Percentiles rank a stretch among this genome's conserved stretches.
Conservation (phyloP, 1,140 invertebrate genomes). For the Papilio polytes region DNA sequence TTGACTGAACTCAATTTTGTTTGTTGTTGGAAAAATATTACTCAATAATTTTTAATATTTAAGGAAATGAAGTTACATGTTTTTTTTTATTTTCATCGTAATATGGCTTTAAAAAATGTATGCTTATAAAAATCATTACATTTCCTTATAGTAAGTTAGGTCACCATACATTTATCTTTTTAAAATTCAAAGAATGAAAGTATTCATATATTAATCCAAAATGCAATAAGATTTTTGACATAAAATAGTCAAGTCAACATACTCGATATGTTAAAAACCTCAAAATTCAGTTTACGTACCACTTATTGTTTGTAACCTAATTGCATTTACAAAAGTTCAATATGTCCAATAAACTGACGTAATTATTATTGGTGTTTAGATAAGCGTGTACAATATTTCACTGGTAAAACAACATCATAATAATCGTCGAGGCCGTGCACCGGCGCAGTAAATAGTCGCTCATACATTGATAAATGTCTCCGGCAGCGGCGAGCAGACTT, state of each 20-base stretch:
- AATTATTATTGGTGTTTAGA: slow-evolving; percentile 26
- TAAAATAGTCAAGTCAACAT: no score
- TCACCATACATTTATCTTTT: no score
- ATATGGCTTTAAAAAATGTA: no score
- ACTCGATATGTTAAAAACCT: no score
- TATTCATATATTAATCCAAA: no score
- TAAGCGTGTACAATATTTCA: slow-evolving; percentile 41
- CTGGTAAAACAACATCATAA: slow-evolving; percentile 53
- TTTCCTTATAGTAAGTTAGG: no score
- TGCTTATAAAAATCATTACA: no score
- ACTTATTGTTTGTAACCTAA: no score
- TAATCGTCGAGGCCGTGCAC: slow-evolving; percentile 51
- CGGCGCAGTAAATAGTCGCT: slow-evolving; percentile 49
- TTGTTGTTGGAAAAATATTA: slow-evolving; percentile 3
- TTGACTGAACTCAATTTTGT: slow-evolving; percentile 42
- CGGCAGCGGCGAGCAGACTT: slow-evolving; percentile 52
- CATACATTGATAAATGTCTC: slow-evolving; percentile 60
- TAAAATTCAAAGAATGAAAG: no score
- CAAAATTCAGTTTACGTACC: no score
- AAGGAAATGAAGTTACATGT: neutral
- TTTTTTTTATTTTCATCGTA: neutral
- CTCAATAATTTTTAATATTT: slow-evolving; percentile 11
- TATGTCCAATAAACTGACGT: neutral
- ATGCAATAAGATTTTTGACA: no score
- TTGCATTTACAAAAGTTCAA: neutral